Evolutionary conservation across 1,140 invertebrate species (phyloP), one percentile per base, ranked within the genome.

Genomic region (Propsilocerus akamusi): DNA sequence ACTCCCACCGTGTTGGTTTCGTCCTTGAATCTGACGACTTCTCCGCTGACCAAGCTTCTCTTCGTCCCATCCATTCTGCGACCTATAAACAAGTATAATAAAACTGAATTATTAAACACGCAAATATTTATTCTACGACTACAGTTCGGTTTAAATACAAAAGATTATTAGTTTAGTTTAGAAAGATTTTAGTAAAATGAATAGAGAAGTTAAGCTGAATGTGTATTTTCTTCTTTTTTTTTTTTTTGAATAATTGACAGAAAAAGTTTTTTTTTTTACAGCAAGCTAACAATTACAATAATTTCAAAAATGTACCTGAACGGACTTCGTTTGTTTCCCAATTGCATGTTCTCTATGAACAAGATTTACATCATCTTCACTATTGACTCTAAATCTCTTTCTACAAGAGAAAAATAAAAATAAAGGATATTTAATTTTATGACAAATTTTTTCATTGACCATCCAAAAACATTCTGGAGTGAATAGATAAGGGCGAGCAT

Each of bases 21-120:
- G 78, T 75, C 61, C 72, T 68, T 57, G 71, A 66, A 64, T 76
- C 72, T 56, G 72, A 64, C 57, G 73, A 72, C 50, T 66, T 64
- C 61, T 83, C 80, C 25, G 78, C 80, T 57, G 81, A 84, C 82
- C 82, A 86, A 12, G 82, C 81, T 67, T 84, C 80, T 56, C 79
- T 75, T 61, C 75, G 72, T 50, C 71, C 72, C 56, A 74, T 73
- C 77, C 78, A 81, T 59, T 80, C 77, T 53, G 72, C 77, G 65
- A 65, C 63, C 63, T 65, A 24, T 20, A 30, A 51, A 49, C 8
- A 20, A 52, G 41, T 26, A 51, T 49, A 7, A n/a, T n/a, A n/a
- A n/a, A n/a, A n/a, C n/a, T n/a, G n/a, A n/a, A n/a, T n/a, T n/a
- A n/a, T n/a, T n/a, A n/a, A n/a, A n/a, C n/a, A n/a, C n/a, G n/a